Evolutionary conservation across 2,888 invertebrate genomes (phyloP).

Genomic region (Agrypnus murinus): DNA sequence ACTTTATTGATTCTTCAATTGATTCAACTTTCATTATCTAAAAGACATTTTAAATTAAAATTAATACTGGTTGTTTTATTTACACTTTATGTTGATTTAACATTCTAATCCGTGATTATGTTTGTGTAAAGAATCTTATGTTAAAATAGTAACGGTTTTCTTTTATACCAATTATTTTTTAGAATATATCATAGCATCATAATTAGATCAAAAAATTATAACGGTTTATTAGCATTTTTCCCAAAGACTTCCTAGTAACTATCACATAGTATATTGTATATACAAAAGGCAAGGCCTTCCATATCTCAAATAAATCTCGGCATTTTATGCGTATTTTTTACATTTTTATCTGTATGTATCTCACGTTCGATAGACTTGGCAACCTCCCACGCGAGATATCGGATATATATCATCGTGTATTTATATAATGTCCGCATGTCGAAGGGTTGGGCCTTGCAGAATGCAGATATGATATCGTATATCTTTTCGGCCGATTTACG

Average conservation of each 20-base stretch:
- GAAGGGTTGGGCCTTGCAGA: constrained; percentile 64
- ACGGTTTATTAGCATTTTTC: not conserved
- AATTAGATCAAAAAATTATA: too few species aligned
- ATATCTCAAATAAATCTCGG: constrained; percentile 57
- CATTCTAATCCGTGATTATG: too few species aligned
- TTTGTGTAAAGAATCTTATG: too few species aligned
- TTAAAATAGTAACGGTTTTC: too few species aligned
- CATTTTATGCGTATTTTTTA: constrained; percentile 63
- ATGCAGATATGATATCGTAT: constrained; percentile 65
- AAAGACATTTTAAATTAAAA: too few species aligned
- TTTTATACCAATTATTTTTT: too few species aligned
- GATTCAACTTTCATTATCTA: too few species aligned
- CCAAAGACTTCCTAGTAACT: not conserved
- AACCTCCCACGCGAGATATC: constrained; percentile 65
- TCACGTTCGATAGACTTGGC: constrained; percentile 66
- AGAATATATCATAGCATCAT: too few species aligned
- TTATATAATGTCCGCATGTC: constrained; percentile 66
- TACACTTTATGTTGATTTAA: too few species aligned
- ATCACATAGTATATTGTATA: not conserved
- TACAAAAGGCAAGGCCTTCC: constrained; percentile 35
- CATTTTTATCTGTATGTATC: constrained; percentile 64
- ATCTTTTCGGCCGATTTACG: constrained; percentile 62
- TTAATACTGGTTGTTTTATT: too few species aligned
- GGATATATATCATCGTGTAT: constrained; percentile 65
- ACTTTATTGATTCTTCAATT: too few species aligned